Conservation (phyloP, 2,113 vertebrate species). For the Deroptyus accipitrinus region DNA sequence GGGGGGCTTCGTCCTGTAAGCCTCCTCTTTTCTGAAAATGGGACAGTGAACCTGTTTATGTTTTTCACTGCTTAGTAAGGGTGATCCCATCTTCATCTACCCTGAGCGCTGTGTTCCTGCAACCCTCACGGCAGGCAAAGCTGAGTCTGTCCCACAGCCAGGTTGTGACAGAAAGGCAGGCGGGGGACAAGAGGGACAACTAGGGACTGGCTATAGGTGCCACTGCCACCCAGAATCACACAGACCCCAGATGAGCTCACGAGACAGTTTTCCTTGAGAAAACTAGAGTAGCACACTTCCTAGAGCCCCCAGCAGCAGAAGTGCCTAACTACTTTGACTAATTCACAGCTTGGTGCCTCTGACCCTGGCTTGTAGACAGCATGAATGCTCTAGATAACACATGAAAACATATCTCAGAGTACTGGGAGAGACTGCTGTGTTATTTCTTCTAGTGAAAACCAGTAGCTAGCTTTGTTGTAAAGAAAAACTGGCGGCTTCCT, state of each 20-base stretch:
- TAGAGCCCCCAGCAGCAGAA: neutral
- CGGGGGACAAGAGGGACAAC: neutral
- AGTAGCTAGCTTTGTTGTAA: neutral
- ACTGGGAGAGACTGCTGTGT: neutral
- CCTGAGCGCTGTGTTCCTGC: fast-evolving
- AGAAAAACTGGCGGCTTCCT: neutral
- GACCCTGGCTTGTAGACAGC: neutral
- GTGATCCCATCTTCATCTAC: neutral
- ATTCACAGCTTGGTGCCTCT: neutral
- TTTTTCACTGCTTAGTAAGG: neutral
- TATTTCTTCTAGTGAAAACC: neutral
- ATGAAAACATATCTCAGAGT: neutral
- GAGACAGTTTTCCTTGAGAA: neutral
- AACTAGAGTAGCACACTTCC: neutral
- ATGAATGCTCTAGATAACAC: neutral
- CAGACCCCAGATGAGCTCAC: neutral
- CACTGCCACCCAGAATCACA: neutral
- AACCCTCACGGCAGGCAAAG: neutral
- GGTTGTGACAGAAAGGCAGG: neutral
- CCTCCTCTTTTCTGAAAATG: neutral
- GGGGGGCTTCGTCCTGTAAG: neutral
- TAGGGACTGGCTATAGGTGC: neutral
- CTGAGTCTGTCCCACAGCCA: neutral
- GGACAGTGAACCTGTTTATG: neutral
- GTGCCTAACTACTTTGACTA: neutral